Evolutionary conservation across 1,140 invertebrate genomes (phyloP), one percentile per base, ranked within the genome.

Genomic region (Drosophila punjabiensis): DNA sequence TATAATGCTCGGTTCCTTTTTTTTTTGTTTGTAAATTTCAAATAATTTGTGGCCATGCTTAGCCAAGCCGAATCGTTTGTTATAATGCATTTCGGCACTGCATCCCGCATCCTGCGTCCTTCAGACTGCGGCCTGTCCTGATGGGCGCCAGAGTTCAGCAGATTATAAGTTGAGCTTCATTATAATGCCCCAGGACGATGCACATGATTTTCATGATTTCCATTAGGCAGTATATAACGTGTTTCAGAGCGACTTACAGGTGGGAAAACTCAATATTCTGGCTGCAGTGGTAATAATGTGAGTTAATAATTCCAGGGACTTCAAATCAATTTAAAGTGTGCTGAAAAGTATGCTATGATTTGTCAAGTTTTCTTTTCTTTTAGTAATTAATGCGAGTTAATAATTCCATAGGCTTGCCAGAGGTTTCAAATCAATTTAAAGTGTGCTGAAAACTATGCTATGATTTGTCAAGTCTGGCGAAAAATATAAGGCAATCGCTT

Each of bases 11-110:
- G 9, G 5, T 64, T 30, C 10, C 32, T 65, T 68, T 66, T 24
- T 24, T 24, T 24, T 66, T 24, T 24, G 1, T 24, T 68, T 71
- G 64, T 37, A 45, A 35, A 30, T 47, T 35, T 53, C 41, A 14
- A 48, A 68, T 65, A 65, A 68, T 68, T 65, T 66, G 60, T 65
- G 65, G 61, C 65, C 65, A 69, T 69, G 68, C 68, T 71, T 16
- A 69, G 68, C 50, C 65, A 37, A 71, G 37, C 68, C 18, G 63
- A 71, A 68, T 47, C 63, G 35, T 67, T 67, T 45, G 48, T 39
- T 35, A 24, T 45, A 70, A 70, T 71, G 68, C 48, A 69, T 69
- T 68, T 50, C 10, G 37, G 37, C 56, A 32, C 53, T 37, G 52
- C 30, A 35, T 18, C n/a, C 13, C 35, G 5, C 16, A 33, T 4